Percentiles rank a stretch among this genome's conserved stretches.
Evolutionary conservation across 2,113 vertebrate genomes (phyloP).

Genomic region (Meriones unguiculatus): DNA sequence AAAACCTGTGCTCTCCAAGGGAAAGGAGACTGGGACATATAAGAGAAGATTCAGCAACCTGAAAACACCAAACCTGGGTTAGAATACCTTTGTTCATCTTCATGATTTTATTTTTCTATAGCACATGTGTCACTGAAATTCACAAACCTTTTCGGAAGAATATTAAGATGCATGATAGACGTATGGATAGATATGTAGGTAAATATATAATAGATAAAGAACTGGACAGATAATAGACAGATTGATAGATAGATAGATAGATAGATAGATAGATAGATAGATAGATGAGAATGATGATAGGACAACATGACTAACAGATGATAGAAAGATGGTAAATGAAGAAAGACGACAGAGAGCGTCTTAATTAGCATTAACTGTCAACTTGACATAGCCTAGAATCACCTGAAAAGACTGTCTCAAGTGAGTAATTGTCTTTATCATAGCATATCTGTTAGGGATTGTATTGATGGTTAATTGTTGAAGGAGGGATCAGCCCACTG

Average conservation of each 20-base stretch:
- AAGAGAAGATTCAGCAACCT: background rate
- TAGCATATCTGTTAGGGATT: background rate
- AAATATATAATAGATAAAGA: background rate
- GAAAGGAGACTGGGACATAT: background rate
- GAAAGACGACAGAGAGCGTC: background rate
- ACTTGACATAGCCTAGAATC: background rate
- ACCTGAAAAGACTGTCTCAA: background rate
- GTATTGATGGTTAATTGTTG: background rate
- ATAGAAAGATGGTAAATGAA: background rate
- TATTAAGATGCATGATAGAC: background rate
- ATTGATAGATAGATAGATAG: background rate
- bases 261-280: background rate
- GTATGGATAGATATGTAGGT: no score
- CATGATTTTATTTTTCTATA: background rate
- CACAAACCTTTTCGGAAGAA: constrained; percentile 19
- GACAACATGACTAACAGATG: background rate
- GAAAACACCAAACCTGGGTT: background rate
- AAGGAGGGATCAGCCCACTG: background rate
- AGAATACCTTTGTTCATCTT: background rate
- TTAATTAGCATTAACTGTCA: background rate
- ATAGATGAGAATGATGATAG: background rate
- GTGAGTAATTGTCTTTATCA: background rate
- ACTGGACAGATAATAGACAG: no score
- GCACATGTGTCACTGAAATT: background rate
- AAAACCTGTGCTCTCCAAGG: background rate